Conservation (phyloP, 2,797 vertebrate species). For the Sebastes hopkinsi region DNA sequence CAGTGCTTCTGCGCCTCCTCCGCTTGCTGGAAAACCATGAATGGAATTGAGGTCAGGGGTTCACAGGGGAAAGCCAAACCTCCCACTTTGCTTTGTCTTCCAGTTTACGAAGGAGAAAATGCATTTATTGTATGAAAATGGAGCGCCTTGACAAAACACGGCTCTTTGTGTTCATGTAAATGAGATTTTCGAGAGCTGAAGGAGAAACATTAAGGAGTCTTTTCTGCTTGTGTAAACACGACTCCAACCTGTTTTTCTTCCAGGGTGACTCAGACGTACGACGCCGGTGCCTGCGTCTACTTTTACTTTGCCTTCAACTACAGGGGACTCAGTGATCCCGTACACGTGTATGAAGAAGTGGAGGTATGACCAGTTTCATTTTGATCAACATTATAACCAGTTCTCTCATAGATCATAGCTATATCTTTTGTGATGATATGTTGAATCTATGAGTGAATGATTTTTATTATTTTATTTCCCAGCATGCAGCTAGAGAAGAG, state of each 20-base stretch:
- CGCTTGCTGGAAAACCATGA: constrained; percentile 49
- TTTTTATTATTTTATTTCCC: constrained; percentile 18
- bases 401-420: background rate
- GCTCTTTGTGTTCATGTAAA: constrained; percentile 1
- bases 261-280: constrained; percentile 98
- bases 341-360: constrained; percentile 94
- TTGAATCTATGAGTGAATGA: background rate
- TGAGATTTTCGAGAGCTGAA: constrained; percentile 21
- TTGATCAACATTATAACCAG: background rate
- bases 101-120: constrained; percentile 15
- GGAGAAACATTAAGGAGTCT: background rate
- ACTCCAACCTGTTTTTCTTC: constrained; percentile 24
- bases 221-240: constrained; percentile 11
- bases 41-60: constrained; percentile 58
- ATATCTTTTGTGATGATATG: background rate
- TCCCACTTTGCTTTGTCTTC: constrained; percentile 41
- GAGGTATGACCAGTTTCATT: constrained; percentile 85
- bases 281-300: constrained; percentile 97
- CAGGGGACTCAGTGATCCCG: constrained; percentile 94
- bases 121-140: constrained; percentile 35
- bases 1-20: constrained; percentile 26
- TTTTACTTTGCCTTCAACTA: constrained; percentile 99
- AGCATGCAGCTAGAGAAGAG: constrained; percentile 97
- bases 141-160: background rate
- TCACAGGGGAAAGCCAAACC: constrained; percentile 30